Evolutionary conservation across 2,888 invertebrate genomes (phyloP).

Genomic region (Thymelicus lineola): DNA sequence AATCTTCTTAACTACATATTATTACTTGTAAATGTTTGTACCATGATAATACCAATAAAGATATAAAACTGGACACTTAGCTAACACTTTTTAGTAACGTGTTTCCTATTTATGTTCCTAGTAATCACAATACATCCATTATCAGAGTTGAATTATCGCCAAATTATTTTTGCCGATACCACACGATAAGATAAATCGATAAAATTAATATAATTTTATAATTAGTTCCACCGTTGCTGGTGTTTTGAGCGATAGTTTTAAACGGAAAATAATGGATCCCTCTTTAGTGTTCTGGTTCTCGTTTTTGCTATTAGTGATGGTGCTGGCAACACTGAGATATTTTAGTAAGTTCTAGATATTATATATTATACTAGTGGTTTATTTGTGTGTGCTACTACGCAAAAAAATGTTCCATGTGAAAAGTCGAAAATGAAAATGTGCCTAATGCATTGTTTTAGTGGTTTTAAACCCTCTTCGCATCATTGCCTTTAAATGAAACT

Average conservation of each 20-base stretch:
- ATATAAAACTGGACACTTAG: no score
- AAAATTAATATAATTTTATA: conserved; percentile 1
- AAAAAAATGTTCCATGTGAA: no score
- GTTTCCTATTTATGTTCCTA: not conserved
- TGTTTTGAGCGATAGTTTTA: conserved; percentile 23
- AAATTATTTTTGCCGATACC: conserved; percentile 38
- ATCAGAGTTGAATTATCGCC: conserved; percentile 39
- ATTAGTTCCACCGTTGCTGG: not conserved
- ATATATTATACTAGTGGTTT: not conserved
- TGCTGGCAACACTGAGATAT: conserved; percentile 46
- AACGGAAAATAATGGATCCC: conserved; percentile 43
- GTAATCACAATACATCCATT: not conserved
- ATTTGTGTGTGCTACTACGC: no score
- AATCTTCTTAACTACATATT: no score
- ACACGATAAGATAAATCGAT: conserved; percentile 33
- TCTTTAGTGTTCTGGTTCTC: conserved; percentile 52
- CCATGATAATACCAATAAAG: no score
- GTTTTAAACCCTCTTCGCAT: no score
- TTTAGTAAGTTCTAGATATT: conserved; percentile 49
- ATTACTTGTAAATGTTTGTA: no score
- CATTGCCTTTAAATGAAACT: no score
- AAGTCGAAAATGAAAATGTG: no score
- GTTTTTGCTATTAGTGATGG: conserved; percentile 48
- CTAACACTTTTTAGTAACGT: no score
- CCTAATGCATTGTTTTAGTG: no score